phyloP scores from a whole-genome alignment of 2,888 invertebrate genomes.

The Chloroclysta siterata region DNA sequence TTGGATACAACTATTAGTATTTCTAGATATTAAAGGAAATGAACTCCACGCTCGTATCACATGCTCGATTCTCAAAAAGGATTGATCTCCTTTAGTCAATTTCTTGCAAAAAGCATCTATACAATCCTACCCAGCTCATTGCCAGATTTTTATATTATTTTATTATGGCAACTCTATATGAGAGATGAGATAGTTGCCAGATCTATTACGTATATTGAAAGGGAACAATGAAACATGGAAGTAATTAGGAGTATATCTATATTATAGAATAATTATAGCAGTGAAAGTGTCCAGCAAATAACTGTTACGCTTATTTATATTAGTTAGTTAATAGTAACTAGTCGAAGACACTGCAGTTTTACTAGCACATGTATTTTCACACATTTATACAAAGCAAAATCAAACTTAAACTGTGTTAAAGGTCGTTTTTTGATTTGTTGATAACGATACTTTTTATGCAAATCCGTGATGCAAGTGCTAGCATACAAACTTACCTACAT shows the following conservation, averaged over 20 bases:
- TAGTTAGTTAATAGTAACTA: conserved; percentile 54
- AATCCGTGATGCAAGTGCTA: background rate
- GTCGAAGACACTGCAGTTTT: conserved; percentile 53
- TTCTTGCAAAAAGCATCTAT: conserved; percentile 38
- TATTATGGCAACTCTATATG: conserved; percentile 45
- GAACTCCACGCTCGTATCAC: conserved; percentile 12
- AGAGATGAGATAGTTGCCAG: conserved; percentile 43
- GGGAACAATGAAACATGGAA: conserved; percentile 26
- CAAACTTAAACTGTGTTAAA: conserved; percentile 4
- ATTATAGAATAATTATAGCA: conserved; percentile 40
- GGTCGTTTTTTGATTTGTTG: conserved; percentile 4
- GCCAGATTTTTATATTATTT: conserved; percentile 46
- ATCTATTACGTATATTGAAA: conserved; percentile 26
- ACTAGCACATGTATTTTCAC: conserved; percentile 24
- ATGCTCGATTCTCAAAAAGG: conserved; percentile 12
- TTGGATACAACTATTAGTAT: too few relatives aligned
- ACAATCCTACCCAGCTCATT: conserved; percentile 50
- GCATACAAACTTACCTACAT: conserved; percentile 23
- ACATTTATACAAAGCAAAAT: conserved; percentile 6
- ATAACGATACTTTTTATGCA: background rate
- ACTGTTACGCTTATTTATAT: conserved; percentile 56
- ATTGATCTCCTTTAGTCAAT: conserved; percentile 10
- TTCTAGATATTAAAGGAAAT: background rate
- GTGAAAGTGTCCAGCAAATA: conserved; percentile 53
- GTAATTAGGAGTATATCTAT: conserved; percentile 20